These are phyloP conservation scores for Xyliphius kryptos DNA, from an alignment of 2,113 vertebrate genomes.

Conservation along the genomic window DNA sequence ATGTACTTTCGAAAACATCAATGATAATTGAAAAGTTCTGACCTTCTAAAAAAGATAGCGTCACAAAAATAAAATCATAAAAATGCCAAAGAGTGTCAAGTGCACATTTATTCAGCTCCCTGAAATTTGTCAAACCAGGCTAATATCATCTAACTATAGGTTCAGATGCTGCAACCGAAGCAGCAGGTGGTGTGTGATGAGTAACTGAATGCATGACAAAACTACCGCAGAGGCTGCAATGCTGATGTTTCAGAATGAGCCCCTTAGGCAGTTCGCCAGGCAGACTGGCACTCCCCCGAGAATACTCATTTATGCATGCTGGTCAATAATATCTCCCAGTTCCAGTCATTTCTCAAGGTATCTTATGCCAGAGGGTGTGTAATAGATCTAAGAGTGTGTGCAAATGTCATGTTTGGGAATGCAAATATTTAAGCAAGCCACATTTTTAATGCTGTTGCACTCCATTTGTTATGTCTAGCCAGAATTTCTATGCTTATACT, in stretches of 20 bases:
- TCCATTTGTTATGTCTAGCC: not conserved
- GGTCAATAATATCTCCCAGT: no score
- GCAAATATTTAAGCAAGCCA: conserved; percentile 9
- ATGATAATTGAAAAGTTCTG: no score
- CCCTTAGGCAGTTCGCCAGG: not conserved
- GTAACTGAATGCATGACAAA: not conserved
- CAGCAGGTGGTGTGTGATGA: conserved; percentile 5
- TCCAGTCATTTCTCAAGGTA: no score
- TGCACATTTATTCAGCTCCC: no score
- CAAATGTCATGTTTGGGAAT: not conserved
- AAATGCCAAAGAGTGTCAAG: not conserved
- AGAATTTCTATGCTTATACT: no score
- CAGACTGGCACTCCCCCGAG: no score
- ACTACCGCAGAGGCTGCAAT: conserved; percentile 19
- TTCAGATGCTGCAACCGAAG: conserved; percentile 1
- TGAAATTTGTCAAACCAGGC: not conserved
- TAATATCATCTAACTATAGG: conserved; percentile 4
- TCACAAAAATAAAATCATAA: not conserved
- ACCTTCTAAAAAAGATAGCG: no score
- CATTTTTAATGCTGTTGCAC: conserved; percentile 14
- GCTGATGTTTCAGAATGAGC: conserved; percentile 4
- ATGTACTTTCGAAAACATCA: no score
- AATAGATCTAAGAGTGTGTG: no score
- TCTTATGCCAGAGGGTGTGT: no score
- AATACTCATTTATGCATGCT: no score